These are phyloP conservation scores for Pseudomugil gertrudae DNA, from an alignment of 2,797 vertebrate genomes.

Conservation along the genomic window DNA sequence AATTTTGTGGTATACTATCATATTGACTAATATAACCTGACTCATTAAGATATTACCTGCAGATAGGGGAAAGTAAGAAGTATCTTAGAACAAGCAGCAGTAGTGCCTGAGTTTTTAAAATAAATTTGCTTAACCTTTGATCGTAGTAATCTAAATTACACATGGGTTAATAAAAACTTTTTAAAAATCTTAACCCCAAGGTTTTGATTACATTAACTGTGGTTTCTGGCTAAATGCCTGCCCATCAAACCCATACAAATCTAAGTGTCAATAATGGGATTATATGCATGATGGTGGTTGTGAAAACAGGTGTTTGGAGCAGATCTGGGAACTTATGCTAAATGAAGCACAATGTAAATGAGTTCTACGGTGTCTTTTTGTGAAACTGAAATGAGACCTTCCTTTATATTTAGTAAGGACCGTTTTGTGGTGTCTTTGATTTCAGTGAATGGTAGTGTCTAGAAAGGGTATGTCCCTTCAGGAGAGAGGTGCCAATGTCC, in stretches of 20 bases:
- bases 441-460: slow-evolving; percentile 99
- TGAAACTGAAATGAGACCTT: not conserved
- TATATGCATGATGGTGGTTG: not conserved
- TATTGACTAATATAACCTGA: not conserved
- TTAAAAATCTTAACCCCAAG: not conserved
- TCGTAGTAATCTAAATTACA: not conserved
- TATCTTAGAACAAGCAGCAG: not conserved
- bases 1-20: not conserved
- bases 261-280: slow-evolving; percentile 8
- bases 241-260: slow-evolving; percentile 1
- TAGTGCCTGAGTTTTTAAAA: not conserved
- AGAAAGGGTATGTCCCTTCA: slow-evolving; percentile 99
- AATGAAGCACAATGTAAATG: not conserved
- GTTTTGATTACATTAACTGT: slow-evolving; percentile 19
- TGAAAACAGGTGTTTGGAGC: not conserved
- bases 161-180: not conserved
- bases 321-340: not conserved
- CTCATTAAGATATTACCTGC: not conserved
- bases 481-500: slow-evolving; percentile 99
- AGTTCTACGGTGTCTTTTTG: not conserved
- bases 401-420: slow-evolving; percentile 8
- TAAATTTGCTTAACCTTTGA: not conserved
- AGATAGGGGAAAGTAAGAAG: not conserved
- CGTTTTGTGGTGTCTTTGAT: slow-evolving; percentile 30
- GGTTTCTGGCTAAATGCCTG: not conserved